Percentiles rank a stretch among this genome's conserved stretches.
Evolutionary conservation across 2,888 invertebrate species (phyloP).

Genomic region (Limulus polyphemus): DNA sequence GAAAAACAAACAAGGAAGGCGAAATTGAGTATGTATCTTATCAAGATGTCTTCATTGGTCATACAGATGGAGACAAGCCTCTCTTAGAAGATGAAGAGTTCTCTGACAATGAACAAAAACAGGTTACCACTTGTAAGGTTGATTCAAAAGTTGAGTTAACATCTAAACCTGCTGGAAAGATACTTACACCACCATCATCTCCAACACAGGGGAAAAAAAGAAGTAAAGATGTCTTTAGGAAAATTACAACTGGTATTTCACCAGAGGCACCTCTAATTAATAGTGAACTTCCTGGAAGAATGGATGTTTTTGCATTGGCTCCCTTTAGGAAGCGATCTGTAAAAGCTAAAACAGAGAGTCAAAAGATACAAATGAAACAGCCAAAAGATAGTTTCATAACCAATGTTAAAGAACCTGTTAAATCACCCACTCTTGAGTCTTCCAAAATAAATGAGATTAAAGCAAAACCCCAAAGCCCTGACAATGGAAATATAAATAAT

Average conservation of each 20-base stretch:
- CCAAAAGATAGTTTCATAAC: not conserved
- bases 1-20: conserved; percentile 6
- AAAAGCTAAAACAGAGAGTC: conserved; percentile 16
- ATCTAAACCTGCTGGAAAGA: conserved; percentile 6
- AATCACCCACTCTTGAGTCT: not conserved
- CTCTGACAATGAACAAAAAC: conserved; percentile 39
- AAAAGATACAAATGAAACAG: conserved; percentile 10
- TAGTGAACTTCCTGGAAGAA: conserved; percentile 25
- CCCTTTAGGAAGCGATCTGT: conserved; percentile 43
- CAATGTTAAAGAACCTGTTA: not conserved
- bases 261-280: conserved; percentile 34
- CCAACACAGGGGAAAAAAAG: conserved; percentile 8
- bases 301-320: conserved; percentile 56
- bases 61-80: conserved; percentile 55
- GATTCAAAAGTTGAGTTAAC: conserved; percentile 5
- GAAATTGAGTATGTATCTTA: conserved; percentile 9
- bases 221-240: conserved; percentile 31
- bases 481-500: no score
- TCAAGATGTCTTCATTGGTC: conserved; percentile 25
- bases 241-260: no score
- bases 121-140: conserved; percentile 6
- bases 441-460: no score
- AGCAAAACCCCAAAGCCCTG: no score
- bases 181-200: conserved; percentile 13
- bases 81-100: conserved; percentile 62